Percentiles rank a stretch among this genome's conserved stretches.
These are phyloP conservation scores for Enchytraeus crypticus DNA, from an alignment of 2,888 invertebrate species.

Conservation along the genomic window DNA sequence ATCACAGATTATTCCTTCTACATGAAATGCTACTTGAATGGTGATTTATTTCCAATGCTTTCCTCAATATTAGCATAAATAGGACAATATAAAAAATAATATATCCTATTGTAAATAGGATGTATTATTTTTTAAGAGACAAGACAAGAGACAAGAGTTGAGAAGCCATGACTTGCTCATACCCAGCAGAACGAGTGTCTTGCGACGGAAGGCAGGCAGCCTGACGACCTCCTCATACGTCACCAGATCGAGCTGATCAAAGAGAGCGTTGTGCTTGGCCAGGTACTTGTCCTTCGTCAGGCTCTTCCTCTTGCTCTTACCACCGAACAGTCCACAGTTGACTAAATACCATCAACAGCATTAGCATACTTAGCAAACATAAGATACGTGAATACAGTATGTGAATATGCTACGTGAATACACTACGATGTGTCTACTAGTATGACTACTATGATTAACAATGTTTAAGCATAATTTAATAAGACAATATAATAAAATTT, in stretches of 20 bases:
- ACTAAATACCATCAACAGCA: conserved; percentile 65
- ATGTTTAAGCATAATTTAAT: not conserved
- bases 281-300: conserved; percentile 95
- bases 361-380: too few species aligned
- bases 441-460: not conserved
- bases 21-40: too few species aligned
- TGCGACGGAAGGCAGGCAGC: conserved; percentile 62
- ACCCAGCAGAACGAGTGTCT: conserved; percentile 55
- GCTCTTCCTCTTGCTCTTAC: conserved; percentile 82
- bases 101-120: too few species aligned
- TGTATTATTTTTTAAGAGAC: too few species aligned
- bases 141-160: too few species aligned
- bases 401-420: not conserved
- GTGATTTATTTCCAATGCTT: too few species aligned
- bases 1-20: too few species aligned
- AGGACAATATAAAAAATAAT: too few species aligned
- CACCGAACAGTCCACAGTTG: conserved; percentile 97
- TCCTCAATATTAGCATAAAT: too few species aligned
- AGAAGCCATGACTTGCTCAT: too few species aligned
- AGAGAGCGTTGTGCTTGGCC: conserved; percentile 89
- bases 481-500: not conserved
- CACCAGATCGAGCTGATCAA: conserved; percentile 96
- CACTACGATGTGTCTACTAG: not conserved
- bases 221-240: conserved; percentile 98
- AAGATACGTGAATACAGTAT: not conserved